Evolutionary conservation across 2,888 invertebrate genomes (phyloP), one percentile per base, ranked within the genome.

Genomic region (Hofmannophila pseudospretella): DNA sequence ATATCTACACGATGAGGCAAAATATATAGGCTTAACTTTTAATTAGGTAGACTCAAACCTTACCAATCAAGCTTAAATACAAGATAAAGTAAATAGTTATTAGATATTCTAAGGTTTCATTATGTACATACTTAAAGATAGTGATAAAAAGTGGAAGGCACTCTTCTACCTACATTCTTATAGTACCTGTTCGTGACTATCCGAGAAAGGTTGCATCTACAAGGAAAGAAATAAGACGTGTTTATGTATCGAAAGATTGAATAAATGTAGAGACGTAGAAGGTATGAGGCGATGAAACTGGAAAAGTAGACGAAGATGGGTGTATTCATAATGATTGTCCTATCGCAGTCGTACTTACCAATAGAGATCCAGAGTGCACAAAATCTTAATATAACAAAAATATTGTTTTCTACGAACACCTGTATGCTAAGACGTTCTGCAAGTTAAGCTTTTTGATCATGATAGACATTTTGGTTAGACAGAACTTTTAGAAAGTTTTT

Each of bases 181-280:
- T 7, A 4, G 70, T 86, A 86, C 86, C 86, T 86, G 86, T 68
- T 86, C 78, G 67, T 86, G 81, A 79, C 86, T 86, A 81, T 86
- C 86, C 86, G 86, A 86, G 69, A 77, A 86, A 70, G 86, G 86
- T 79, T 82, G 82, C 77, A 86, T 82, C 86, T 86, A 86, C 84
- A 86, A 80, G 76, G 72, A 78, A 73, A 73, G 66, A 78, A 80
- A 76, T 55, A 72, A 63, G 47, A 45, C 34, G 57, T 63, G 55
- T 70, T 69, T 70, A 69, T 65, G 67, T 49, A 54, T 45, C 47
- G 52, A 45, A 51, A 51, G 47, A 49, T 45, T 38, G 26, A 38
- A 35, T n/a, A 39, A 39, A 13, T 36, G 32, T 30, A 42, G 34
- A 22, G 22, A 32, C 22, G 29, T 20, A 35, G 36, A 7, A 22